Base-by-base conservation (phyloP, 1,140 invertebrate species). In the Sarcophaga bullata region DNA sequence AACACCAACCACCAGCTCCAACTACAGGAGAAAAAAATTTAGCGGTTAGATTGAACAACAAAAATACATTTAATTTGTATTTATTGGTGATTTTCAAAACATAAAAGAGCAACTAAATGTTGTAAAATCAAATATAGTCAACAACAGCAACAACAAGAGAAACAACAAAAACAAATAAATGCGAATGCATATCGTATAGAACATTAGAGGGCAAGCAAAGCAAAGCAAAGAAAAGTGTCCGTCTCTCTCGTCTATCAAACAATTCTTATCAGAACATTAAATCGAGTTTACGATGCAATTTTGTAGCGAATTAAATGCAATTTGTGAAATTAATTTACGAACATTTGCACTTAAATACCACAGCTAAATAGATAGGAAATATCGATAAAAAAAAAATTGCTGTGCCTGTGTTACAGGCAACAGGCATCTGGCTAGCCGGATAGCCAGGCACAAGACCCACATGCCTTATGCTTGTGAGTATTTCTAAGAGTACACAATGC, bases 201-300 rank as follows among this genome's bases (percentile, higher is more conserved):
- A 37, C 25, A 37, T 37, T 37, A 37, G 25, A 37, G 25, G 25
- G 25, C 25, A 37, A 4, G 25, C 25, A 37, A 37, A n/a, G n/a
- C n/a, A n/a, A n/a, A n/a, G n/a, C 4, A 37, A 37, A 2, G 25
- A 37, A n/a, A n/a, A 37, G 25, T 37, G 25, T 37, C 25, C 25
- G 25, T 37, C 25, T 37, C 25, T n/a, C 1, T 37, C 25, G 25
- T 25, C 6, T 68, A 72, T 78, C 75, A 25, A 49, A 17, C 17
- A 37, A 78, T 78, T 49, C 73, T 81, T 81, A 81, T 81, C 80
- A 68, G 37, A 72, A 68, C 80, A 81, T 72, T 81, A 81, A 81
- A 81, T 81, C 80, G 80, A 62, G 52, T 81, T 81, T 81, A 81
- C 62, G 80, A 78, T 81, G 80, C 62, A 81, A 81, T 81, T 81